These are phyloP conservation scores for Leucoraja ocellata DNA, from an alignment of 2,797 vertebrate species.

Conservation along the genomic window DNA sequence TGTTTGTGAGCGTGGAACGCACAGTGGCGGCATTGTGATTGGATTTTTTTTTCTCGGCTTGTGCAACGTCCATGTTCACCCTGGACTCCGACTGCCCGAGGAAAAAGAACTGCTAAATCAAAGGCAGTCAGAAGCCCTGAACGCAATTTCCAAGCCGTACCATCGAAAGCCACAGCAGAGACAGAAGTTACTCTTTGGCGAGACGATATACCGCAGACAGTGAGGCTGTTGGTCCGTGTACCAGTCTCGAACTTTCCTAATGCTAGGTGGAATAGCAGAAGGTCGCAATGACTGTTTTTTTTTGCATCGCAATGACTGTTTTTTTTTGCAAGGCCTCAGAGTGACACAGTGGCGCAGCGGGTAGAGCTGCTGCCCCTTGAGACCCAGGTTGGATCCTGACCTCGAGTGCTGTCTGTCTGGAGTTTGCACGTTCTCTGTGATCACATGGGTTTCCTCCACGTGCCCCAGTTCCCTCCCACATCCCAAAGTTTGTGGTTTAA, in stretches of 20 bases:
- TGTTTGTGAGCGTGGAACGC: not conserved
- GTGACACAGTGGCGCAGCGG: too few species aligned
- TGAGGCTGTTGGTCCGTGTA: not conserved
- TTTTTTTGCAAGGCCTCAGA: not conserved
- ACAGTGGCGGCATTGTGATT: constrained; percentile 4
- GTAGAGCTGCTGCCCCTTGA: too few species aligned
- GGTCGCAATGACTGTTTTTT: not conserved
- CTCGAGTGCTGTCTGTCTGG: too few species aligned
- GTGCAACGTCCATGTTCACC: not conserved
- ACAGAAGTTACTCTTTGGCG: not conserved
- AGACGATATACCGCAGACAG: not conserved
- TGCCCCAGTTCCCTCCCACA: too few species aligned
- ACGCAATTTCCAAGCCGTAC: too few species aligned
- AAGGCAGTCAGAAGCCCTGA: not conserved
- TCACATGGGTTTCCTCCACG: too few species aligned
- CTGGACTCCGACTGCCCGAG: not conserved
- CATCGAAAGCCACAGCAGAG: not conserved
- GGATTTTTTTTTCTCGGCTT: not conserved
- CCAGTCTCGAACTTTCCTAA: not conserved
- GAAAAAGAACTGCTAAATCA: not conserved
- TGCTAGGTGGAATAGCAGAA: not conserved
- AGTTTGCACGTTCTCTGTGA: too few species aligned
- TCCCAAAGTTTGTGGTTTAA: too few species aligned
- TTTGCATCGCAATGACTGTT: not conserved
- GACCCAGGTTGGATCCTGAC: too few species aligned